These are phyloP conservation scores for Oryzias sinensis DNA, from an alignment of 2,797 vertebrate genomes.

Conservation along the genomic window DNA sequence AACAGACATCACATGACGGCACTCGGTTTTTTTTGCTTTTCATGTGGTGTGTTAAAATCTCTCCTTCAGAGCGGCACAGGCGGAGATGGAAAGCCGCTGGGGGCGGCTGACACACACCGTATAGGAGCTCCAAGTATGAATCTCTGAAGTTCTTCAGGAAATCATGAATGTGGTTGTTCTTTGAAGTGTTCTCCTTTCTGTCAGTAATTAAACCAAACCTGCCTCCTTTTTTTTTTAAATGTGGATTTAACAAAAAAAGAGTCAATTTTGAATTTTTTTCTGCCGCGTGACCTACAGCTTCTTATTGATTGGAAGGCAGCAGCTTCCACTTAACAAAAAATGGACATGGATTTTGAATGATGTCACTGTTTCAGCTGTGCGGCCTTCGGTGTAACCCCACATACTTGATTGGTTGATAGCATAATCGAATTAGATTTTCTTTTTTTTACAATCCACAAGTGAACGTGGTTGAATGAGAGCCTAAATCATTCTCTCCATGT, in stretches of 20 bases:
- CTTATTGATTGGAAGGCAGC: background rate
- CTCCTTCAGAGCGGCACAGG: conserved; percentile 29
- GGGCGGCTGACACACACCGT: conserved; percentile 19
- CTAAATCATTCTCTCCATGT: conserved; percentile 60
- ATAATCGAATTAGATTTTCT: conserved; percentile 57
- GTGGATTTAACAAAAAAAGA: background rate
- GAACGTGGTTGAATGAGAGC: conserved; percentile 62
- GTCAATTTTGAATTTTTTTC: background rate
- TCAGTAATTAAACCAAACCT: conserved; percentile 2
- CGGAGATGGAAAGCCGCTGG: conserved; percentile 2
- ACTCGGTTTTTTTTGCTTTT: conserved; percentile 48
- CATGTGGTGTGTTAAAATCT: conserved; percentile 53
- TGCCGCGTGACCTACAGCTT: conserved; percentile 7
- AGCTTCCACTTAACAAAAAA: background rate
- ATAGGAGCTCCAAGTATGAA: conserved; percentile 1
- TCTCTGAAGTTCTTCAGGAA: conserved; percentile 25
- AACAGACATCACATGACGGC: conserved; percentile 70
- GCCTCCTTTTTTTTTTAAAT: conserved; percentile 1
- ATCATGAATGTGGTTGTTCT: conserved; percentile 5
- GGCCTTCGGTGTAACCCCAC: conserved; percentile 33
- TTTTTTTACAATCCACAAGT: conserved; percentile 49
- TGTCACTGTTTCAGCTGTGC: conserved; percentile 35
- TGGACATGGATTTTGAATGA: conserved; percentile 11
- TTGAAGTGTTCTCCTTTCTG: background rate
- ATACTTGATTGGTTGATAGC: conserved; percentile 55